Conservation (phyloP, 2,113 vertebrate genomes). For the Todiramphus chloris region DNA sequence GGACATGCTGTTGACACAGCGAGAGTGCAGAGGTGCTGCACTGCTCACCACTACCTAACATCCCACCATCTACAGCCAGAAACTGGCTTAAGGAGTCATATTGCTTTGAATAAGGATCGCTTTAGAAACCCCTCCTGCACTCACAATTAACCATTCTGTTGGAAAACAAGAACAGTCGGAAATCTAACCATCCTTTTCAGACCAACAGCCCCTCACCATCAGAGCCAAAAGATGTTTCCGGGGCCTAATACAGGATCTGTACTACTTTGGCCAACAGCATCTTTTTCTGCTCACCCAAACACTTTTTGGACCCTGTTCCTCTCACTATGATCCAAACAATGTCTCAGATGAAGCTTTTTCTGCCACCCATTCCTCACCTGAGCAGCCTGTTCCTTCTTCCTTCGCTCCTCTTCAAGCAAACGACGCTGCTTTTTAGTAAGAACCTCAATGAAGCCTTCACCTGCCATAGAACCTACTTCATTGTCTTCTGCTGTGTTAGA, state of each 20-base stretch:
- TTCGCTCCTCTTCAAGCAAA: constrained; percentile 90
- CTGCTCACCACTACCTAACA: background rate
- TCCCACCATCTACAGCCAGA: background rate
- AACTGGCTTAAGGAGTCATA: background rate
- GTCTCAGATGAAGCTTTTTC: background rate
- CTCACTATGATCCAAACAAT: background rate
- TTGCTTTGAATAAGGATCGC: background rate
- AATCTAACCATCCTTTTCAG: background rate
- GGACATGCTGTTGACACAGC: background rate
- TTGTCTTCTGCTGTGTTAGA: constrained; percentile 76
- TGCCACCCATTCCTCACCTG: constrained; percentile 72
- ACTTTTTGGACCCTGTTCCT: background rate
- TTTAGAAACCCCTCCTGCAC: background rate
- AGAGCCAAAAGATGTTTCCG: background rate
- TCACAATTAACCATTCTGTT: background rate
- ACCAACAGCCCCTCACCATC: accelerated
- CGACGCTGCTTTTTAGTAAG: constrained; percentile 95
- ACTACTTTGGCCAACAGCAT: background rate
- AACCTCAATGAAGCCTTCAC: constrained; percentile 90
- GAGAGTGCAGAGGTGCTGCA: background rate
- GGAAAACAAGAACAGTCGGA: background rate
- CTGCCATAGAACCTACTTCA: constrained; percentile 75
- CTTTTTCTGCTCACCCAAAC: background rate
- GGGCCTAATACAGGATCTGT: background rate
- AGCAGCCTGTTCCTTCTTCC: constrained; percentile 91